Conservation (phyloP, 2,113 vertebrate genomes). For the Hylia prasina region DNA sequence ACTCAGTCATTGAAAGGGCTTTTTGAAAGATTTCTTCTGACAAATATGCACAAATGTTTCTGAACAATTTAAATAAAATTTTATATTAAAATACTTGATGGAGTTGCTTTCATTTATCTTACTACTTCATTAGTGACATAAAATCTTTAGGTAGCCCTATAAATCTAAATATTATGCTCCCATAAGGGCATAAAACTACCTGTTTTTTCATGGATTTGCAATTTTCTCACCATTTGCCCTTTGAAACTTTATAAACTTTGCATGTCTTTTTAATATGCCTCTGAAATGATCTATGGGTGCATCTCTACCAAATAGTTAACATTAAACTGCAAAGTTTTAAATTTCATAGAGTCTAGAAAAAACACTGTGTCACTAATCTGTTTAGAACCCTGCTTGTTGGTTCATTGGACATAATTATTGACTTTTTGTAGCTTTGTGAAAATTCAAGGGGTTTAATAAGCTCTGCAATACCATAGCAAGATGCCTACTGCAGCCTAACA, state of each 20-base stretch:
- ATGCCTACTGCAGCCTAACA: neutral
- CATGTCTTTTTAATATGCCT: neutral
- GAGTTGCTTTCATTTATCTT: neutral
- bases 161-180: neutral
- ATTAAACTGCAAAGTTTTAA: neutral
- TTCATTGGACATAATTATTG: neutral
- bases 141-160: neutral
- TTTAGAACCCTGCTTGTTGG: neutral
- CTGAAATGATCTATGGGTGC: neutral
- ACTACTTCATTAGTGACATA: neutral
- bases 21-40: neutral
- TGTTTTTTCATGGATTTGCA: neutral
- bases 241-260: neutral
- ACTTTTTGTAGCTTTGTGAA: conserved; percentile 4
- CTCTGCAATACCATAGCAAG: neutral
- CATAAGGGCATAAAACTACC: neutral
- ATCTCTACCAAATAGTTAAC: neutral
- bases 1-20: neutral
- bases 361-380: neutral
- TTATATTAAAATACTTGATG: neutral
- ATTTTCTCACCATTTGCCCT: neutral
- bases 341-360: neutral
- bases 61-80: neutral
- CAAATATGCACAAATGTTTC: neutral
- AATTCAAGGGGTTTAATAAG: neutral